Percentiles rank a stretch among this genome's conserved stretches.
Conservation (phyloP, 2,797 vertebrate species). For the Myotis findleyi region DNA sequence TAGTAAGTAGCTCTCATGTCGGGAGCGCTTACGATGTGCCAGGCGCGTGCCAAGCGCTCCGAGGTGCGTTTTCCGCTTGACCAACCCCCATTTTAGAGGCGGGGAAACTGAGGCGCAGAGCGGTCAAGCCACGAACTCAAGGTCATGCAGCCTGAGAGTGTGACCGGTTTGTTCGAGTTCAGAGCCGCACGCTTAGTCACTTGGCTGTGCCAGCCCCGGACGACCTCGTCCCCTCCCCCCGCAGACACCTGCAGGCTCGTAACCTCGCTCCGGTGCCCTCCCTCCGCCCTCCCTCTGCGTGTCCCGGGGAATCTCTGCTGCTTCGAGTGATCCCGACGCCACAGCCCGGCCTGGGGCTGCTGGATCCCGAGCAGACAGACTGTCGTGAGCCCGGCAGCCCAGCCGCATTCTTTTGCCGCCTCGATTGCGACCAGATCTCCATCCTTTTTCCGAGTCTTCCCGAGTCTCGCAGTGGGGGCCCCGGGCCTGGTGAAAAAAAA, state of each 20-base stretch:
- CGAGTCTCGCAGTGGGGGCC: not conserved
- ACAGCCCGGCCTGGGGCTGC: not conserved
- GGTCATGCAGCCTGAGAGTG: constrained; percentile 63
- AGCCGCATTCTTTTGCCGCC: not conserved
- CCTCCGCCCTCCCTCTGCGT: not conserved
- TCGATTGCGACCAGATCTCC: not conserved
- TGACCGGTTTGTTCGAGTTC: constrained; percentile 47
- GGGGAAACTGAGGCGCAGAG: constrained; percentile 71
- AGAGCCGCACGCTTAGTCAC: constrained; percentile 42
- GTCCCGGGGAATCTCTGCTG: constrained; percentile 25
- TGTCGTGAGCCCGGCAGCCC: not conserved
- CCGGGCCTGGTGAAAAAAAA: constrained; percentile 9
- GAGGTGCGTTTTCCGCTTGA: constrained; percentile 32
- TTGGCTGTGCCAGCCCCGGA: not conserved
- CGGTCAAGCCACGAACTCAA: constrained; percentile 62
- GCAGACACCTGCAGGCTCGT: constrained; percentile 67
- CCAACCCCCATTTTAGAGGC: not conserved
- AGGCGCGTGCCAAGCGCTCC: constrained; percentile 63
- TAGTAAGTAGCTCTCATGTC: not conserved
- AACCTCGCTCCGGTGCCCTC: not conserved
- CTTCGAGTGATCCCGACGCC: not conserved
- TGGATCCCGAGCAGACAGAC: not conserved
- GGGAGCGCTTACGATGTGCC: constrained; percentile 56
- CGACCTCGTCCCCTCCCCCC: constrained; percentile 17
- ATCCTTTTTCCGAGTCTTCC: not conserved